Base-by-base conservation (phyloP, 2,888 invertebrate genomes). In the Mellilla xanthometata region DNA sequence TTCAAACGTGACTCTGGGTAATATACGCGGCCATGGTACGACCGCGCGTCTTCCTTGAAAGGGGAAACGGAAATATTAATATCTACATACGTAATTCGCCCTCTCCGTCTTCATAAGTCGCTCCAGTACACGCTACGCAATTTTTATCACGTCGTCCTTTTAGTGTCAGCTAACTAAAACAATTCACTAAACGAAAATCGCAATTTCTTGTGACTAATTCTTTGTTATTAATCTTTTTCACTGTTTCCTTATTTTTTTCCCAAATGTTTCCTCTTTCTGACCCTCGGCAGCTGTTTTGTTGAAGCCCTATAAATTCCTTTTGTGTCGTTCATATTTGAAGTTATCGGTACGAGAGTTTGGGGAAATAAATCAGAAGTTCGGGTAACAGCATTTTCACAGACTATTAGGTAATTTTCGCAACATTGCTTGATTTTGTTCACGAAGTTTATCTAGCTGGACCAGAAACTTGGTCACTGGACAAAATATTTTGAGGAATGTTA, bases 191-290 rank as follows among this genome's bases (percentile, higher is more conserved):
- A 79, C 77, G 79, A 77, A 78, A 76, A 80, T 77, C 74, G 75
- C 78, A 82, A 82, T 82, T 81, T 81, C 74, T 77, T 65, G 67
- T 72, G 70, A 67, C 80, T 80, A 79, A 81, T 80, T 81, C 73
- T 72, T 72, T 60, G 62, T 70, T 78, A 81, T 81, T 77, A 75
- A 80, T 81, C 81, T 81, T 78, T 69, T 69, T 74, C 65, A 62
- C 68, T 68, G 68, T 68, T 68, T 68, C 65, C 62, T 65, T 69
- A 62, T 59, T 73, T 73, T 76, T 68, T 68, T 48, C 41, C 35
- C 39, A 36, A 50, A 54, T 40, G 38, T 45, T 45, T 45, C 39
- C 46, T 34, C 42, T 23, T 26, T 15, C 39, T 36, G 42, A 42
- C 50, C 46, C 42, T 46, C 42, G 39, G 41, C 41, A 48, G 52